Conservation (phyloP, 2,113 vertebrate species). For the Numenius arquata region DNA sequence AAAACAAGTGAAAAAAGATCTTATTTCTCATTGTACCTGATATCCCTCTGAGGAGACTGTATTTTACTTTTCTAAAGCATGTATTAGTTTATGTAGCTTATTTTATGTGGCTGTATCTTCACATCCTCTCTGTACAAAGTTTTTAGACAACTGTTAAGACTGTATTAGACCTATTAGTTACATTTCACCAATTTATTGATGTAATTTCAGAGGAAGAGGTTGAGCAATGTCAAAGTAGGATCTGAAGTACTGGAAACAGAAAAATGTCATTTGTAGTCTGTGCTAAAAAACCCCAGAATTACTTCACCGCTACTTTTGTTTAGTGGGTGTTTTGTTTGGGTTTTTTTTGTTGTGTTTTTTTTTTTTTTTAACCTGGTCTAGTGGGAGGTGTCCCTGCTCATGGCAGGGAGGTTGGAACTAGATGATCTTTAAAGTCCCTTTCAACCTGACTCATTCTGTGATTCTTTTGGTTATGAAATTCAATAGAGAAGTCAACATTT, state of each 20-base stretch:
- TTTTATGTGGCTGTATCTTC: background rate
- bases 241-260: background rate
- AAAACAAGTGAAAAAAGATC: background rate
- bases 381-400: background rate
- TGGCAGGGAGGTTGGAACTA: background rate
- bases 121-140: background rate
- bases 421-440: background rate
- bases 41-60: background rate
- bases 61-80: background rate
- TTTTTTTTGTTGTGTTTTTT: background rate
- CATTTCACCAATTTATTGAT: background rate
- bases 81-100: background rate
- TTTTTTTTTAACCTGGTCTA: background rate
- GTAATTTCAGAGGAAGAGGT: background rate
- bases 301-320: background rate
- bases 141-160: background rate
- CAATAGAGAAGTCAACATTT: background rate
- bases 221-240: background rate
- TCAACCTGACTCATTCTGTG: background rate
- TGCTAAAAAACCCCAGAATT: background rate
- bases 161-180: background rate
- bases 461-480: background rate
- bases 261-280: background rate
- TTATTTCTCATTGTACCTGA: background rate
- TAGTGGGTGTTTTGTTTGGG: background rate